Conservation (phyloP, 1,140 invertebrate species). For the Elymnias hypermnestra region DNA sequence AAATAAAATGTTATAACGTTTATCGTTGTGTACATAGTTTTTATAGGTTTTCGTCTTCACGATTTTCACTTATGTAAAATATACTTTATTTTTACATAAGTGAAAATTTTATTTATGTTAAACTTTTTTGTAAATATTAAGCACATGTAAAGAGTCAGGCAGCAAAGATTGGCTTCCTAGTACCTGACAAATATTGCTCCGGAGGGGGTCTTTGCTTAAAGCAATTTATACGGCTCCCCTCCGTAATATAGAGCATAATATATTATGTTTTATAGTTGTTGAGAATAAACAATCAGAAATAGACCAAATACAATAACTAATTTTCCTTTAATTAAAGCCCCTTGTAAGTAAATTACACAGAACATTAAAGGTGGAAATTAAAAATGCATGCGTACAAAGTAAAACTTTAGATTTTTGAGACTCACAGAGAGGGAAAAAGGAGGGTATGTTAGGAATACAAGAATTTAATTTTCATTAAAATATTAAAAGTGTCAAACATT, state of each 20-base stretch:
- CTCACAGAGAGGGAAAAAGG: no score
- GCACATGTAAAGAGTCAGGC: slow-evolving; percentile 54
- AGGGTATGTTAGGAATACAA: no score
- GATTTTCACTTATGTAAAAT: background rate
- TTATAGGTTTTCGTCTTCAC: background rate
- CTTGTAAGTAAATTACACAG: background rate
- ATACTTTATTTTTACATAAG: slow-evolving; percentile 9
- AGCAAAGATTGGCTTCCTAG: slow-evolving; percentile 61
- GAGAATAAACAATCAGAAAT: slow-evolving; percentile 24
- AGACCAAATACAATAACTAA: background rate
- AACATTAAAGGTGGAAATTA: no score
- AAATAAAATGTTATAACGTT: slow-evolving; percentile 4
- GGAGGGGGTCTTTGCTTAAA: slow-evolving; percentile 30
- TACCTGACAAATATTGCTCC: slow-evolving; percentile 64
- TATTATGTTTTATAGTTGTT: slow-evolving; percentile 21
- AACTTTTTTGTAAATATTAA: slow-evolving; percentile 11
- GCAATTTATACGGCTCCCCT: slow-evolving; percentile 26
- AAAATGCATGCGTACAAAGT: no score
- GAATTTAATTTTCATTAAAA: no score
- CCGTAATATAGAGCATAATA: slow-evolving; percentile 35
- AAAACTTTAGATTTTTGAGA: no score
- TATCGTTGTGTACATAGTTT: no score
- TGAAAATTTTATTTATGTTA: slow-evolving; percentile 7
- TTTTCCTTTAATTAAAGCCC: no score
- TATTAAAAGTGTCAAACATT: no score